Evolutionary conservation across 2,113 vertebrate species (phyloP).

Genomic region (Otolemur garnettii): DNA sequence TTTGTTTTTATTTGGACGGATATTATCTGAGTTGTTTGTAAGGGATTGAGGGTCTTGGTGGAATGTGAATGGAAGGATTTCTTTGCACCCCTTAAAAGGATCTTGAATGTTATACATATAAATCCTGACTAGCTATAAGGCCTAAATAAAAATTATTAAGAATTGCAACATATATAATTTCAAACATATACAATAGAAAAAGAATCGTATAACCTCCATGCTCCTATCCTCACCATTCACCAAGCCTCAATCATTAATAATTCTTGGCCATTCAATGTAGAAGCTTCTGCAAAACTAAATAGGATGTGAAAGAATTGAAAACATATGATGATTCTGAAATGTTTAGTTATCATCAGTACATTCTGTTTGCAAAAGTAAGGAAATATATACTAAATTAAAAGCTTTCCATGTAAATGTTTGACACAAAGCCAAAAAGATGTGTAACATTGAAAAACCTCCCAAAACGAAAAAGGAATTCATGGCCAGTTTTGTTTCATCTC

Average conservation of each 20-base stretch:
- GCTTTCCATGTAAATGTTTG: neutral
- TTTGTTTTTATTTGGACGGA: neutral
- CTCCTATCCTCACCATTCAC: neutral
- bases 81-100: neutral
- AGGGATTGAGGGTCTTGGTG: neutral
- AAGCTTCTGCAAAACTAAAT: neutral
- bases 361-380: slow-evolving; percentile 25
- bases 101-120: neutral
- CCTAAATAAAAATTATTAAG: slow-evolving; percentile 36
- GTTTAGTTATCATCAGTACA: neutral
- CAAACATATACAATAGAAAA: neutral
- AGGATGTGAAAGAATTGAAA: slow-evolving; percentile 24
- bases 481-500: neutral
- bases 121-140: neutral
- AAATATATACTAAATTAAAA: neutral
- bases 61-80: neutral
- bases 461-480: neutral
- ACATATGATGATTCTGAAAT: neutral
- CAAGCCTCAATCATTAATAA: neutral
- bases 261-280: neutral
- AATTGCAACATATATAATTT: neutral
- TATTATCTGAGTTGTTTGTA: neutral
- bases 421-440: neutral
- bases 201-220: neutral
- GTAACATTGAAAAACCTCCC: neutral